These are phyloP conservation scores for Ptychadena robeensis DNA, from an alignment of 2,797 vertebrate genomes.

Conservation along the genomic window DNA sequence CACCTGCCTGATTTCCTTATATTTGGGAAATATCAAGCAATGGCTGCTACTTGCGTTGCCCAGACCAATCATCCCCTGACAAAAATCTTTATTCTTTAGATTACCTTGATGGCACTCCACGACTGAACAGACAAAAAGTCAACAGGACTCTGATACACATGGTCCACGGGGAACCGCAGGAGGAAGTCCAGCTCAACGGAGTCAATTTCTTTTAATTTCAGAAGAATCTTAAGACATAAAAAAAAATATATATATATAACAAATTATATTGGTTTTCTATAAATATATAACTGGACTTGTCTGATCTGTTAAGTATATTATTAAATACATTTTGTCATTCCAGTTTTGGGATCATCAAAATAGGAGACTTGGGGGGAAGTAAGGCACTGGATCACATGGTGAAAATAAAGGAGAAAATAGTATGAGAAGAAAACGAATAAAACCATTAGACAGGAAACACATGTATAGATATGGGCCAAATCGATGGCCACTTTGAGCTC, in stretches of 20 bases:
- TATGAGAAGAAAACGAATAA: no score
- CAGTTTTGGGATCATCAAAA: no score
- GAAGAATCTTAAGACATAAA: slow-evolving; percentile 77
- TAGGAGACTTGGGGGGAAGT: no score
- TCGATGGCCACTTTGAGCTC: no score
- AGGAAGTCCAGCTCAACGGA: slow-evolving; percentile 82
- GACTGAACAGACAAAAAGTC: slow-evolving; percentile 81
- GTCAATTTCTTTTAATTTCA: slow-evolving; percentile 77
- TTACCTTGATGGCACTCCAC: slow-evolving; percentile 85
- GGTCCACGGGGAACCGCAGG: slow-evolving; percentile 79
- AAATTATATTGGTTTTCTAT: not conserved
- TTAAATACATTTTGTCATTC: no score
- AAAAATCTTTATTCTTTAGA: not conserved
- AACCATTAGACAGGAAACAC: no score
- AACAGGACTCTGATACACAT: slow-evolving; percentile 76
- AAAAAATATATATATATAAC: slow-evolving; percentile 2
- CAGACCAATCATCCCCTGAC: not conserved
- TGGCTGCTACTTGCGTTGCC: no score
- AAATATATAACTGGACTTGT: no score
- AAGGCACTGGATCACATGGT: no score
- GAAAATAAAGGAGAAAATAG: not conserved
- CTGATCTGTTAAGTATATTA: no score
- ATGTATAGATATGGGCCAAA: no score
- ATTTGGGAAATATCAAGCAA: no score
- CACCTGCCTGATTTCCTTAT: not conserved